Percentiles rank a stretch among this genome's conserved stretches.
Evolutionary conservation across 2,113 vertebrate species (phyloP).

Genomic region (Harpagus bidentatus): DNA sequence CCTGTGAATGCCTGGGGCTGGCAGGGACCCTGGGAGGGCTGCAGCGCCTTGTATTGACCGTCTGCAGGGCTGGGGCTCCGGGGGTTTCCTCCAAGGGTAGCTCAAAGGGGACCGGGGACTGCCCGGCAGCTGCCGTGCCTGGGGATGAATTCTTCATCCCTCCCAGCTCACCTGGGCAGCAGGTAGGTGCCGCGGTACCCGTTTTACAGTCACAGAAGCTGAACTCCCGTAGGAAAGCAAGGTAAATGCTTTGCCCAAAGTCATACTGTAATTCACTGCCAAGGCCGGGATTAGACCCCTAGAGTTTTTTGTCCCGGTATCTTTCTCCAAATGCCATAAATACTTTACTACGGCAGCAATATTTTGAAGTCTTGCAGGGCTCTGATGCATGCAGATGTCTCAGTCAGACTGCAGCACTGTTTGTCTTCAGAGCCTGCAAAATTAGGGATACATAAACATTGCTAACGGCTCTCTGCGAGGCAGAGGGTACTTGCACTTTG

Average conservation of each 20-base stretch:
- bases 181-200: neutral
- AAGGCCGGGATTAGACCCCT: neutral
- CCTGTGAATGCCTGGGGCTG: neutral
- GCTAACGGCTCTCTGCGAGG: neutral
- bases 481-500: neutral
- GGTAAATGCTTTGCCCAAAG: neutral
- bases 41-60: accelerated
- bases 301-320: neutral
- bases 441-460: neutral
- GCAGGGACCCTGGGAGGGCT: neutral
- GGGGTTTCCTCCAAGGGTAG: neutral
- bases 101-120: accelerated
- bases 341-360: neutral
- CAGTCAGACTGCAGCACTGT: neutral
- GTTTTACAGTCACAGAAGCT: neutral
- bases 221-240: neutral
- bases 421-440: neutral
- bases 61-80: accelerated
- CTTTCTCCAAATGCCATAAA: neutral
- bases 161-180: neutral
- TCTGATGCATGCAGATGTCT: neutral
- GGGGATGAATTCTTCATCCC: neutral
- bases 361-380: neutral
- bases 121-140: neutral
- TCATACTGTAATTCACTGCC: neutral